phyloP scores from a whole-genome alignment of 35 echinoderm and acorn worm species.

The Lytechinus variegatus region DNA sequence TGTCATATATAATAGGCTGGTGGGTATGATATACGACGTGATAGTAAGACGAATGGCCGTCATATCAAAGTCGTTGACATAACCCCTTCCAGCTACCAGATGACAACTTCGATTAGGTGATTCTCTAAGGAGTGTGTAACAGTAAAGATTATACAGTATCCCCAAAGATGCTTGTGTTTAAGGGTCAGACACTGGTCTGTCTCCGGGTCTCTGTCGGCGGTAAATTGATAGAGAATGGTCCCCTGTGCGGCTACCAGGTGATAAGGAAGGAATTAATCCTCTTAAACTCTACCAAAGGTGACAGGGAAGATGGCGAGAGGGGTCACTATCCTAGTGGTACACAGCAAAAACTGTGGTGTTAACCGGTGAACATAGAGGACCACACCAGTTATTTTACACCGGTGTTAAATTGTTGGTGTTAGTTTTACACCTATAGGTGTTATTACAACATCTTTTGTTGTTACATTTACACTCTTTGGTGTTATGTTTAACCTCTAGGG shows the following conservation, averaged over 20 bases:
- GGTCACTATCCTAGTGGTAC: neutral
- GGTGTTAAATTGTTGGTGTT: no score
- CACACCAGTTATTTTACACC: no score
- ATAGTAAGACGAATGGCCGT: neutral
- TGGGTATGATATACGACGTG: neutral
- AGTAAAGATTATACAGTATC: neutral
- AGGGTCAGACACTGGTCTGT: constrained; percentile 15
- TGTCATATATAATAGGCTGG: no score
- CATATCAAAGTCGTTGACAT: neutral
- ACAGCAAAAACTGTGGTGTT: no score
- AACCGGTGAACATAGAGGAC: no score
- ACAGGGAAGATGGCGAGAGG: neutral
- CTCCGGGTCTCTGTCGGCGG: neutral
- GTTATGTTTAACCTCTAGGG: no score
- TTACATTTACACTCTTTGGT: no score
- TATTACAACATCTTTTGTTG: no score
- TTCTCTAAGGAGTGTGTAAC: neutral
- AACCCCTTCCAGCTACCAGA: neutral
- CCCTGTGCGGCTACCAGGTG: neutral
- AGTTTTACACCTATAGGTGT: no score
- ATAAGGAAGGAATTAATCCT: neutral
- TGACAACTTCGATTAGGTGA: neutral
- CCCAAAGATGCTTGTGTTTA: neutral
- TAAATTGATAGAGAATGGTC: neutral
- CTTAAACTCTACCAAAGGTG: neutral